Percentiles rank a stretch among this genome's conserved stretches.
phyloP scores from a whole-genome alignment of 2,888 invertebrate species.

The Drosophila peninsularis region DNA sequence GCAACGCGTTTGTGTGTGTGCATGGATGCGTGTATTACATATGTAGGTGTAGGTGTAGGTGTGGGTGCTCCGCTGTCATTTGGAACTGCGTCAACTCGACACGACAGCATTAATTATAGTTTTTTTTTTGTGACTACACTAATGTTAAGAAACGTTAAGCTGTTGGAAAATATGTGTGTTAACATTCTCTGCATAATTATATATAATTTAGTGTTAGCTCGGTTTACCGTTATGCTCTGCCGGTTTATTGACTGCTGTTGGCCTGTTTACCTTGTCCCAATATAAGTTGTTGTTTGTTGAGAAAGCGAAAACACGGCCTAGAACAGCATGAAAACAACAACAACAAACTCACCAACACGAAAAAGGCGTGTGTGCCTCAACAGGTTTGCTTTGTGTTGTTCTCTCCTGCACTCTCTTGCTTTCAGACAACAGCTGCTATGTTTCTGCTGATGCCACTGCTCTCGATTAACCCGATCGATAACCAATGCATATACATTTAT shows the following conservation, averaged over 20 bases:
- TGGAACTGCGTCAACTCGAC: conserved; percentile 42
- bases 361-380: conserved; percentile 45
- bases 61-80: conserved; percentile 44
- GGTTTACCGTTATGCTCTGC: conserved; percentile 24
- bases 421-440: conserved; percentile 20
- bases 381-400: conserved; percentile 52
- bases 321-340: conserved; percentile 31
- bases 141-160: conserved; percentile 11
- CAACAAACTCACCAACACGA: conserved; percentile 17
- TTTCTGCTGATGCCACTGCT: conserved; percentile 17
- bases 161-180: conserved; percentile 18
- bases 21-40: not conserved
- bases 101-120: conserved; percentile 36
- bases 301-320: conserved; percentile 70
- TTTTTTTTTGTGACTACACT: conserved; percentile 7
- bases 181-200: conserved; percentile 14
- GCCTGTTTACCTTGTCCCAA: conserved; percentile 70
- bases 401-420: conserved; percentile 8
- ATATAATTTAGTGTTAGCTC: conserved; percentile 13
- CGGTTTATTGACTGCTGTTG: conserved; percentile 34
- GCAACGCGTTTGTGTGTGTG: conserved; percentile 5
- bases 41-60: conserved; percentile 18
- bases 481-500: conserved; percentile 12
- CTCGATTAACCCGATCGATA: conserved; percentile 55
- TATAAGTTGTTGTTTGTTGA: conserved; percentile 35